These are phyloP conservation scores for Pyralis farinalis DNA, from an alignment of 2,888 invertebrate species.

Conservation along the genomic window DNA sequence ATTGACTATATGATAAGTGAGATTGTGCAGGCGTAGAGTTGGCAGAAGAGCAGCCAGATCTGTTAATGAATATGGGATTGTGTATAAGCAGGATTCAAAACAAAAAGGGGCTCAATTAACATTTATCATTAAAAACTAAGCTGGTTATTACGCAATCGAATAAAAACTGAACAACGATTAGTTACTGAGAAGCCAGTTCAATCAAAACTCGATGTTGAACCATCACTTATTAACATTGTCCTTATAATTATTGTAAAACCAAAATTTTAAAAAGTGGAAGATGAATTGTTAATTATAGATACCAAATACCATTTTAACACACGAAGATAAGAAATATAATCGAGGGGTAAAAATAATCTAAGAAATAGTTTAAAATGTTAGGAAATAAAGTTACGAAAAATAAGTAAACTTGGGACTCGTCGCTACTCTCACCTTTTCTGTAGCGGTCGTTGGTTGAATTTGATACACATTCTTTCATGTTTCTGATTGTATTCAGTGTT, in stretches of 20 bases:
- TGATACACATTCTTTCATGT: conserved; percentile 75
- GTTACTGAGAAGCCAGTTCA: background rate
- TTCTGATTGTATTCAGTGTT: conserved; percentile 58
- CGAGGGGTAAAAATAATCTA: background rate
- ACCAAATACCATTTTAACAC: background rate
- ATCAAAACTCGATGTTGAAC: background rate
- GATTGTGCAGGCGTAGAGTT: conserved; percentile 8
- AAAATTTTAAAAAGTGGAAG: background rate
- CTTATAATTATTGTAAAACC: background rate
- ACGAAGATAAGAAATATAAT: too few species aligned
- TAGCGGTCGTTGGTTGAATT: conserved; percentile 73
- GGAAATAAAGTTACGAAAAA: too few species aligned
- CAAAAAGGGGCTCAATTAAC: background rate
- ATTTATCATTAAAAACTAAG: too few species aligned
- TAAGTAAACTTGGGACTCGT: conserved; percentile 1
- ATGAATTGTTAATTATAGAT: background rate
- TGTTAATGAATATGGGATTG: conserved; percentile 9
- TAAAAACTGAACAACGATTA: too few species aligned
- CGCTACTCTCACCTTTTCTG: conserved; percentile 71
- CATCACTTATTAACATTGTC: background rate
- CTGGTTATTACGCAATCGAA: too few species aligned
- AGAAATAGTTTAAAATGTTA: background rate
- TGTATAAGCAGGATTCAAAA: too few species aligned
- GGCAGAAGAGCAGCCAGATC: conserved; percentile 9
- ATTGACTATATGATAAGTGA: conserved; percentile 6